Percentiles rank a stretch among this genome's conserved stretches.
phyloP scores from a whole-genome alignment of 2,888 invertebrate genomes.

The Rhodophaea formosa region DNA sequence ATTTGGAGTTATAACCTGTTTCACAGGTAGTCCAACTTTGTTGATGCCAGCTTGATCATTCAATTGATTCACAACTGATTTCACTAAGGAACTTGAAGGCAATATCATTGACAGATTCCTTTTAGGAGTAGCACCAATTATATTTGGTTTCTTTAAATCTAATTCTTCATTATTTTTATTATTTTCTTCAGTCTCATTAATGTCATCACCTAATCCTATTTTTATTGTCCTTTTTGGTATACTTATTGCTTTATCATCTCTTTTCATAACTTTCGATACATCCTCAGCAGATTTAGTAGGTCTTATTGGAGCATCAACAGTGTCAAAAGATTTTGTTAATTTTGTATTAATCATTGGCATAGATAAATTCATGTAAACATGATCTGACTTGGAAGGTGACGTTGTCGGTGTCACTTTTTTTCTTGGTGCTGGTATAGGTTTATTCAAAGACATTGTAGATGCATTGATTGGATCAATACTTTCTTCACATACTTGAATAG shows the following conservation, averaged over 20 bases:
- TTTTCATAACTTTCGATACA: constrained; percentile 41
- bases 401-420: constrained; percentile 62
- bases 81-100: constrained; percentile 72
- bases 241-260: constrained; percentile 29
- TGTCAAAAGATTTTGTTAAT: constrained; percentile 52
- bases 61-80: constrained; percentile 67
- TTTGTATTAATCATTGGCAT: constrained; percentile 69
- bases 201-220: constrained; percentile 29
- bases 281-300: constrained; percentile 63
- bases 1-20: constrained; percentile 70
- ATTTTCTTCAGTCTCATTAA: constrained; percentile 34
- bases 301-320: constrained; percentile 62
- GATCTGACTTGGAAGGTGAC: constrained; percentile 71
- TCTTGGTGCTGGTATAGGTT: constrained; percentile 82
- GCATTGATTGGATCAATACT: constrained; percentile 49
- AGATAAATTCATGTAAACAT: constrained; percentile 82
- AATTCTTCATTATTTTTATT: constrained; percentile 34
- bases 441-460: constrained; percentile 75
- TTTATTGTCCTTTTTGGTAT: constrained; percentile 24
- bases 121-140: constrained; percentile 73
- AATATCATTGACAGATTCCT: constrained; percentile 53
- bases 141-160: constrained; percentile 61
- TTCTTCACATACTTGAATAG: constrained; percentile 84
- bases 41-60: constrained; percentile 62
- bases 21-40: constrained; percentile 64